phyloP scores from a whole-genome alignment of 1,140 invertebrate species.

The Sarcophaga bullata region DNA sequence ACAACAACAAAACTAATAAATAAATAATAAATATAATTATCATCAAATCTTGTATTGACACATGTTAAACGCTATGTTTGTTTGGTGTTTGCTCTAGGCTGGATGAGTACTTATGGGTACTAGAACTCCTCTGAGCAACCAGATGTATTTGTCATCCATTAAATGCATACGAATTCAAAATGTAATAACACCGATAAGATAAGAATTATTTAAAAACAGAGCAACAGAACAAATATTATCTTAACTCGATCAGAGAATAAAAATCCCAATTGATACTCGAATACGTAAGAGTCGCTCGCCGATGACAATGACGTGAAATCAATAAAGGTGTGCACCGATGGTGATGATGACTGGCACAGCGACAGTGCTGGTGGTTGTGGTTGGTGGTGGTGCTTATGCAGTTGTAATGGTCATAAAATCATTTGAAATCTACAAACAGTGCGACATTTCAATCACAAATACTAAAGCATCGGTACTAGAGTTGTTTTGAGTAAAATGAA shows the following conservation, averaged over 20 bases:
- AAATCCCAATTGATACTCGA: slow-evolving; percentile 4
- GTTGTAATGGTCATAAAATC: slow-evolving; percentile 2
- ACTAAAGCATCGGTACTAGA: neutral
- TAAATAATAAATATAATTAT: neutral
- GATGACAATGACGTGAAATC: neutral
- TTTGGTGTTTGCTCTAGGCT: too few species aligned
- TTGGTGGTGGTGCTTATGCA: neutral
- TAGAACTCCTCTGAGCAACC: neutral
- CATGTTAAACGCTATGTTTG: neutral
- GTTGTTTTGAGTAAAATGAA: too few species aligned
- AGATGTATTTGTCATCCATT: slow-evolving; percentile 30
- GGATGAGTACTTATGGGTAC: neutral
- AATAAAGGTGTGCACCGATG: neutral
- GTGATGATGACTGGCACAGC: neutral
- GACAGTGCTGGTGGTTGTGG: too few species aligned
- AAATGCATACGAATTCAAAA: slow-evolving; percentile 15
- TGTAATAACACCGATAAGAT: slow-evolving; percentile 8
- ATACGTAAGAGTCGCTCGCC: neutral
- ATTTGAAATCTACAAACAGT: neutral
- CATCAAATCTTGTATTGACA: neutral
- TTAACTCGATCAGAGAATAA: neutral
- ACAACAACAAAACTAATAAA: neutral
- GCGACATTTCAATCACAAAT: too few species aligned
- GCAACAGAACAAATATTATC: neutral
- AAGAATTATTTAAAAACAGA: neutral